A percentile compares a stretch with the other conserved stretches of the same genome.
phyloP scores from a whole-genome alignment of 2,888 invertebrate genomes.

The Pherbina coryleti region DNA sequence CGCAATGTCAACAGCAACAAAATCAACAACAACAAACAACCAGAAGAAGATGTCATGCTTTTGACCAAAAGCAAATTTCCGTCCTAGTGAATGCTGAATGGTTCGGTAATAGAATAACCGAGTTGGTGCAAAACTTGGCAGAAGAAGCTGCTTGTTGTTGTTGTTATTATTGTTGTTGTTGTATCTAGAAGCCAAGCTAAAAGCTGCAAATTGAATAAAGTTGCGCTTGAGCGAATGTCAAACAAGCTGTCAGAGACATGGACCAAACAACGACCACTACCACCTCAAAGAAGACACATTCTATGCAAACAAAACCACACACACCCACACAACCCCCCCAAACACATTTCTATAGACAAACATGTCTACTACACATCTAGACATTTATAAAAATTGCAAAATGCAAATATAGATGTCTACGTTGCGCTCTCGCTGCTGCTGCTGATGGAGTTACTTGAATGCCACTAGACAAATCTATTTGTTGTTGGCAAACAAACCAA shows the following conservation, averaged over 20 bases:
- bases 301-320: conserved; percentile 31
- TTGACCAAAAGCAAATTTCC: conserved; percentile 36
- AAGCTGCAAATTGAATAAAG: conserved; percentile 35
- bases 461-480: background rate
- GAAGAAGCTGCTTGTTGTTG: background rate
- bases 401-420: conserved; percentile 20
- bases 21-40: conserved; percentile 1
- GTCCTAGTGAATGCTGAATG: background rate
- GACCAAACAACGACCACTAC: conserved; percentile 23
- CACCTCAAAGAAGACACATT: conserved; percentile 39
- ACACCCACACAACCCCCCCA: conserved; percentile 21
- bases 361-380: background rate
- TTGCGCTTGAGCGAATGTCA: conserved; percentile 32
- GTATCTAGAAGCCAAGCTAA: conserved; percentile 3
- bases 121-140: conserved; percentile 45
- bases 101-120: conserved; percentile 12
- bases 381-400: conserved; percentile 28
- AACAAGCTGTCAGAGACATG: conserved; percentile 37
- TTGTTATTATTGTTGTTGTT: too few species aligned
- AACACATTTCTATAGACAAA: conserved; percentile 10
- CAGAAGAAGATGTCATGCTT: conserved; percentile 8
- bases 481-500: conserved; percentile 12
- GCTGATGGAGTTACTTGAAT: conserved; percentile 9
- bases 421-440: background rate
- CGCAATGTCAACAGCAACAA: conserved; percentile 2